Base-by-base conservation (phyloP, 1,140 invertebrate species). In the Leptonema lineaticorne region DNA sequence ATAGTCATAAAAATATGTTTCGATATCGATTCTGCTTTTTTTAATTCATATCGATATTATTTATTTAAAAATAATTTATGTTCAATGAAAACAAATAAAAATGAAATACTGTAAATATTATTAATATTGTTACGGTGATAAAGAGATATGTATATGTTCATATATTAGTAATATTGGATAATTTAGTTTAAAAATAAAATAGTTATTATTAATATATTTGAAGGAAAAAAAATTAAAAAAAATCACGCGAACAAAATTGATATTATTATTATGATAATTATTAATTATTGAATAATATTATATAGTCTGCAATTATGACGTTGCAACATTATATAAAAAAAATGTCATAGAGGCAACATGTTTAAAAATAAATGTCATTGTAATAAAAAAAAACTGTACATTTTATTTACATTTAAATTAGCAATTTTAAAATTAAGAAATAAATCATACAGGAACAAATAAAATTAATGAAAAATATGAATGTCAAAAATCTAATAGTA, bases 301-400 rank as follows among this genome's bases (percentile, higher is more conserved):
- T 27, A 50, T 64, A 64, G 62, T 64, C 46, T 46, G 59, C 59
- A 62, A 28, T 14, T n/a, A 24, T n/a, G 59, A 62, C 27, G 26
- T 62, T 64, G 62, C 41, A 41, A 64, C 1, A 37, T 4, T 41
- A 41, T 14, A 8, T 22, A 22, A 45, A 62, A 62, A 62, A 16
- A 58, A 62, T 37, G 11, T 62, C 58, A 28, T 33, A 59, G 33
- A 62, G 58, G 33, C 33, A 62, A 62, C 62, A 64, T 64, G 46
- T 64, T 64, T 50, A 53, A 64, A n/a, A 64, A 64, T 64, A 64
- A 64, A 64, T 64, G 62, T 64, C 62, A 64, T 64, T 64, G 62
- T 64, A 64, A 64, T 64, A 64, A 28, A 29, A 30, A 28, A 16
- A n/a, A 3, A n/a, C n/a, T n/a, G n/a, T n/a, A n/a, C 30, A 37